Evolutionary conservation across 2,888 invertebrate species (phyloP), one percentile per base, ranked within the genome.

Genomic region (Pristionchus exspectatus): DNA sequence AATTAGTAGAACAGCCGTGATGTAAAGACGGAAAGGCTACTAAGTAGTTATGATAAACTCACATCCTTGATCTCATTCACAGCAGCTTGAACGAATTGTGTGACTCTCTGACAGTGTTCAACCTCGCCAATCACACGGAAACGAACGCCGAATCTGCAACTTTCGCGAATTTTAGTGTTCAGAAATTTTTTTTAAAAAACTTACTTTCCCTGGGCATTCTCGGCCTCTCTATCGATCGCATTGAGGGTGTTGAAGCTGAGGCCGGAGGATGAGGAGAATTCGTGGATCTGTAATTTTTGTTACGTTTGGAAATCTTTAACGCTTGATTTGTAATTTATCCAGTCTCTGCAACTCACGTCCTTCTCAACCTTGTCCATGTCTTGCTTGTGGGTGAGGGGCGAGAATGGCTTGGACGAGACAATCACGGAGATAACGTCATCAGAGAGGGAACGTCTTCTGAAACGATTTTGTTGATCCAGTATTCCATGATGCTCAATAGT

Each of bases 1-100:
- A 12, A n/a, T 69, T 21, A n/a, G 10, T 69, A 24, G 18, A 10
- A 69, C 27, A 3, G 21, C 66, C 2, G 38, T n/a, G 24, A 69
- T 27, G 69, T 12, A 12, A 4, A 30, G 14, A n/a, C 69, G 5
- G 21, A 69, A n/a, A 7, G 18, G 4, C n/a, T n/a, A n/a, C 2
- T 74, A 21, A 81, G 50, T 83, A 24, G 27, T 44, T 38, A 27
- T 50, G 18, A 38, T 16, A 24, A 50, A 30, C 30, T 54, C 4
- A 56, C 83, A 83, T 83, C 83, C 30, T 83, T 83, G 83, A 83
- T 83, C 30, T 83, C 83, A 27, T 83, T 83, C 12, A 83, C 83
- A 0, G 83, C 83, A 2, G 83, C 54, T 56, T 83, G 83, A 27
- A 83, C 83, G 83, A 83, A 83, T 83, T 83, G 83, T 1, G 83